phyloP scores from a whole-genome alignment of 2,113 vertebrate genomes.

The Ctenodactylus gundi region DNA sequence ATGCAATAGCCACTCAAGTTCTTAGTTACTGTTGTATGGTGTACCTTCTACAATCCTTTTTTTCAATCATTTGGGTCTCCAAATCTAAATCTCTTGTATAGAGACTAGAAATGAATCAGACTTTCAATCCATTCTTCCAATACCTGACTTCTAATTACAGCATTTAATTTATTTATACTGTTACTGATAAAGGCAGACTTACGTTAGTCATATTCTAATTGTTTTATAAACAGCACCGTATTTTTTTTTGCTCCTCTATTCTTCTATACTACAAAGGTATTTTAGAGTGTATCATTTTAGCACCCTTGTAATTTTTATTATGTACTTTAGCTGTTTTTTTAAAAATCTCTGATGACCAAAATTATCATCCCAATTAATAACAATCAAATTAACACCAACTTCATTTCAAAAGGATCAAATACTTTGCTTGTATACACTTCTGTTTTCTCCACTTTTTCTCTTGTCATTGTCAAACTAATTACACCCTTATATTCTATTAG shows the following conservation, averaged over 20 bases:
- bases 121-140: background rate
- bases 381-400: background rate
- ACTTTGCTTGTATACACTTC: background rate
- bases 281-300: background rate
- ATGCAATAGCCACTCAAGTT: background rate
- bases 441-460: background rate
- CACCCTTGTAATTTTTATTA: background rate
- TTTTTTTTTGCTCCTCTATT: background rate
- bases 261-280: background rate
- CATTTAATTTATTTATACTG: background rate
- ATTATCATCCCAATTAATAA: conserved; percentile 19
- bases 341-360: background rate
- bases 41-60: background rate
- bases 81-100: background rate
- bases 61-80: background rate
- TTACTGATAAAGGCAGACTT: background rate
- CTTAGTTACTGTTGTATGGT: background rate
- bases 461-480: conserved; percentile 4
- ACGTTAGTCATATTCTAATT: background rate
- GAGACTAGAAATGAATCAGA: background rate
- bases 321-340: background rate
- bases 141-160: background rate
- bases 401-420: conserved; percentile 3
- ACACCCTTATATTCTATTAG: background rate
- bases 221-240: background rate